Percentiles rank a stretch among this genome's conserved stretches.
Evolutionary conservation across 2,888 invertebrate species (phyloP).

Genomic region (Agrochola litura): DNA sequence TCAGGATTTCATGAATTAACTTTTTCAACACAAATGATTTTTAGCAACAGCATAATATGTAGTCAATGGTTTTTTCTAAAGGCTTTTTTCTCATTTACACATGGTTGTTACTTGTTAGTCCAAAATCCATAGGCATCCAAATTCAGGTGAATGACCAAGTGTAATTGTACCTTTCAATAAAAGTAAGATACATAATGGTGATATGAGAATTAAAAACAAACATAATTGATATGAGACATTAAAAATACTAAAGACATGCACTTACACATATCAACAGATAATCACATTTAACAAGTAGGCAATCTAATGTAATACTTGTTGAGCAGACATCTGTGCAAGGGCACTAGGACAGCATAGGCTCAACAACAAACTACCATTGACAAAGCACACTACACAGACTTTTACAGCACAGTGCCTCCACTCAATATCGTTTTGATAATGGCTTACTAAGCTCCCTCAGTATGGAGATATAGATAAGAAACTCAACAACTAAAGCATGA

Average conservation of each 20-base stretch:
- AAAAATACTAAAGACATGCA: conserved; percentile 14
- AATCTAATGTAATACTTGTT: background rate
- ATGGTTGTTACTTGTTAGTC: conserved; percentile 25
- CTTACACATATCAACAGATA: conserved; percentile 12
- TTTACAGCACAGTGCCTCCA: conserved; percentile 12
- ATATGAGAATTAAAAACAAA: background rate
- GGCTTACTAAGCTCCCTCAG: conserved; percentile 17
- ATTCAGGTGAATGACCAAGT: background rate
- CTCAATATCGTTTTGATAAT: background rate
- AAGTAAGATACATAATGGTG: conserved; percentile 5
- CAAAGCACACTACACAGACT: conserved; percentile 16
- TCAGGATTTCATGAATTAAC: background rate
- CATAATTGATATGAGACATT: background rate
- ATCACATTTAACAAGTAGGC: conserved; percentile 7
- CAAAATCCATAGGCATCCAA: conserved; percentile 16
- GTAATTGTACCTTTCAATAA: background rate
- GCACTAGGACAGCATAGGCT: background rate
- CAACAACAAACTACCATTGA: conserved; percentile 12
- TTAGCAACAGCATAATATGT: conserved; percentile 3
- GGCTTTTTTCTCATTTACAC: conserved; percentile 19
- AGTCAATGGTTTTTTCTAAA: background rate
- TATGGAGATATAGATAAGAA: conserved; percentile 5
- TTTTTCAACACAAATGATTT: background rate
- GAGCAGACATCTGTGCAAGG: conserved; percentile 6
- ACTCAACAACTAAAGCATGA: conserved; percentile 5